Evolutionary conservation across 2,113 vertebrate genomes (phyloP), one percentile per base, ranked within the genome.

Genomic region (Epinephelus fuscoguttatus): DNA sequence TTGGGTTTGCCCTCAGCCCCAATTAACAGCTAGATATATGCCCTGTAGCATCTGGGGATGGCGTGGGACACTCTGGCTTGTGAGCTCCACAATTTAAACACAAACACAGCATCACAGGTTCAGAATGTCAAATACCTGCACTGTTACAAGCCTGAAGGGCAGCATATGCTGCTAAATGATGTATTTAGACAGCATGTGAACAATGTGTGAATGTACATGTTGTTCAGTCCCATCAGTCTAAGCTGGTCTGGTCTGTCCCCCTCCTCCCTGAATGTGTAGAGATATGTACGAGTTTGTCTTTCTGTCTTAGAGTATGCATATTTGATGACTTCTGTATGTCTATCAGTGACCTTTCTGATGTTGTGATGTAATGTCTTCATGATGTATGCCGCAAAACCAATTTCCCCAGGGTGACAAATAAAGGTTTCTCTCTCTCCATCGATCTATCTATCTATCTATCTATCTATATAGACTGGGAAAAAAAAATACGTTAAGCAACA

Each of bases 1-100:
- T 81, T 78, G 77, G 61, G 85, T 88, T 84, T 85, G 87, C 82
- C 85, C 91, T 92, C 82, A 81, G 80, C 40, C 81, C 81, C 88
- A 91, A 93, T 93, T 91, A 94, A 84, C 50, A 23, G 67, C 74
- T 50, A 78, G 79, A 86, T 81, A 62, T 82, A 42, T 73, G 79
- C 71, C 84, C 82, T 66, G 76, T 53, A 71, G 87, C 81, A 80
- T 90, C 77, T 84, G 75, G 86, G 42, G 87, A 85, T 25, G 33
- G 76, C 17, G 4, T 45, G 8, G 47, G 81, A 77, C 64, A 62
- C 55, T 75, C 14, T 75, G 67, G 57, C 19, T 4, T 56, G 45
- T 10, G 14, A 80, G 74, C 53, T 55, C 45, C 59, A 67, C 60
- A 70, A 61, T 83, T 60, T 81, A 67, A 62, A 84, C 80, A 81